Evolutionary conservation across 2,888 invertebrate genomes (phyloP).

Genomic region (Drepanosiphum platanoidis): DNA sequence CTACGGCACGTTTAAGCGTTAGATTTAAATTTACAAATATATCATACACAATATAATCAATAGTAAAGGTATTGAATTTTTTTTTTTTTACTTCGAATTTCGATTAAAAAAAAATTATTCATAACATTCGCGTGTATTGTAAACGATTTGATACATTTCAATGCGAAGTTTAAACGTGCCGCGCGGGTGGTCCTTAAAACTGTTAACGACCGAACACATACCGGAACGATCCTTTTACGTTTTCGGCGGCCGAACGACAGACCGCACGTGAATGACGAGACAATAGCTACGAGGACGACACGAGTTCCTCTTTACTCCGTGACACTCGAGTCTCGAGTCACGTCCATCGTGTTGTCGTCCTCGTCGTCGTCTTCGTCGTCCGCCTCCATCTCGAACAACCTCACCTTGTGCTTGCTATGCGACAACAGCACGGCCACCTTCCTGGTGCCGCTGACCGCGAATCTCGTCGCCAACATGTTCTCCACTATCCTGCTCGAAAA

Average conservation of each 20-base stretch:
- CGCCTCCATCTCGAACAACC: constrained; percentile 91
- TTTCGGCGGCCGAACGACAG: no score
- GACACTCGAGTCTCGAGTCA: constrained; percentile 47
- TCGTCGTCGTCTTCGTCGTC: constrained; percentile 91
- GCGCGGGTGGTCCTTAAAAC: no score
- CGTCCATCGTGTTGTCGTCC: constrained; percentile 59
- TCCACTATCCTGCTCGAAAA: constrained; percentile 72
- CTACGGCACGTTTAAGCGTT: no score
- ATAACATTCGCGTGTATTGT: no score
- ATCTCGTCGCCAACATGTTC: constrained; percentile 74
- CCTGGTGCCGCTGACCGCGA: constrained; percentile 86
- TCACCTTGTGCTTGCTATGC: constrained; percentile 80
- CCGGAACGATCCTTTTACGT: no score
- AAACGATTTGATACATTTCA: no score
- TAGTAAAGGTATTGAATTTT: no score
- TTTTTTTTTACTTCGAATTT: no score
- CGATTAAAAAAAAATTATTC: no score
- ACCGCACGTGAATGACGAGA: neutral
- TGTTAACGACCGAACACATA: neutral
- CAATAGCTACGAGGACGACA: neutral
- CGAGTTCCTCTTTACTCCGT: neutral
- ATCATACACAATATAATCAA: no score
- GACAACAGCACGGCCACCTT: constrained; percentile 88
- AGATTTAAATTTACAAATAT: no score
- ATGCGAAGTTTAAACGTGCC: no score